Evolutionary conservation across 2,797 vertebrate species (phyloP).

Genomic region (Siniperca undulata): DNA sequence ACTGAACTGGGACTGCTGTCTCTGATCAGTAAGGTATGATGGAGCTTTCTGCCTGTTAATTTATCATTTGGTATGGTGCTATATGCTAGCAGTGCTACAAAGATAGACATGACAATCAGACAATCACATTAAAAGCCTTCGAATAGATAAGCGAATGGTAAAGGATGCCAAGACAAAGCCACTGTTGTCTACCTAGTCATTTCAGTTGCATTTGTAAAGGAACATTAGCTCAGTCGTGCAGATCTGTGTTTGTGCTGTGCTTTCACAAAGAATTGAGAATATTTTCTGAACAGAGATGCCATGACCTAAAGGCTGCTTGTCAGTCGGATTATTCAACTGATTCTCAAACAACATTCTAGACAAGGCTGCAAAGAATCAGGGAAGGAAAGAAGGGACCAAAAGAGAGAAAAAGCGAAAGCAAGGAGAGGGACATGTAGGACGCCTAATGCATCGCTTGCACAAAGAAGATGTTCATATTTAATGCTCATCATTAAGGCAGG

Average conservation of each 20-base stretch:
- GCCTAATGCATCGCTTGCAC: conserved; percentile 83
- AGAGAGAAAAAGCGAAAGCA: conserved; percentile 57
- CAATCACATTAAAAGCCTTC: conserved; percentile 37
- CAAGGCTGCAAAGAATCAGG: conserved; percentile 60
- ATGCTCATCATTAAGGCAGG: conserved; percentile 85
- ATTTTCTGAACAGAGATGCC: conserved; percentile 70
- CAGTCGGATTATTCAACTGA: conserved; percentile 77
- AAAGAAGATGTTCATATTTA: conserved; percentile 87
- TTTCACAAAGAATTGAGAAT: conserved; percentile 72
- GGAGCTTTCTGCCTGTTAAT: conserved; percentile 59
- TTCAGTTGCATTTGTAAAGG: conserved; percentile 37
- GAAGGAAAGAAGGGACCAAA: conserved; percentile 53
- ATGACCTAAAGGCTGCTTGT: conserved; percentile 81
- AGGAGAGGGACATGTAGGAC: conserved; percentile 62
- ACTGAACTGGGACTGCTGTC: conserved; percentile 56
- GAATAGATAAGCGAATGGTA: conserved; percentile 33
- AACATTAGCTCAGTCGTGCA: conserved; percentile 65
- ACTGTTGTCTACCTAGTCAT: conserved; percentile 36
- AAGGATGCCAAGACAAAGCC: conserved; percentile 47
- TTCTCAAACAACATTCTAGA: conserved; percentile 77
- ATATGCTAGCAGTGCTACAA: conserved; percentile 8
- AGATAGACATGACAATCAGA: conserved; percentile 12
- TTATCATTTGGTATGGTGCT: conserved; percentile 47
- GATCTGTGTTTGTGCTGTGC: conserved; percentile 73
- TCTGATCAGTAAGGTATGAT: conserved; percentile 73